Percentiles rank a stretch among this genome's conserved stretches.
Conservation (phyloP, 1,140 invertebrate species). For the Sarcophaga bullata region DNA sequence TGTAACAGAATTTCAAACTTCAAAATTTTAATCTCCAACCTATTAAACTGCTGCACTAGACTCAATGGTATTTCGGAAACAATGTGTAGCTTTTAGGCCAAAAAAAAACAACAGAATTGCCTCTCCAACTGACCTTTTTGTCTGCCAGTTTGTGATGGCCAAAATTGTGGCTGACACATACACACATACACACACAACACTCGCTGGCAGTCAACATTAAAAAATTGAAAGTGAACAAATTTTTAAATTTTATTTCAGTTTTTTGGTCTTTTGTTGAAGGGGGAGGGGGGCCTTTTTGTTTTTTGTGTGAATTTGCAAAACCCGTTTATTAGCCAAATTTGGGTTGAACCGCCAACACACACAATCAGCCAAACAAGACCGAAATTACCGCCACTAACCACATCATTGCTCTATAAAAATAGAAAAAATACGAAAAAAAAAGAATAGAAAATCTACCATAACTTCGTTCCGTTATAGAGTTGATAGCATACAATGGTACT, state of each 20-base stretch:
- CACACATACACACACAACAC: too few species aligned
- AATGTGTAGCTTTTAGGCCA: constrained; percentile 7
- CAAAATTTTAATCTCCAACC: constrained; percentile 36
- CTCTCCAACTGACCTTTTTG: background rate
- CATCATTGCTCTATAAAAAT: constrained; percentile 24
- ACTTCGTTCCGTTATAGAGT: background rate
- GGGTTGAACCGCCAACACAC: constrained; percentile 35
- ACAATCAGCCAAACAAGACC: background rate
- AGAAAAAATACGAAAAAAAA: constrained; percentile 9
- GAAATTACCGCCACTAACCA: constrained; percentile 23
- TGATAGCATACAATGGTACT: too few species aligned
- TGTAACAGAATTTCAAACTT: background rate
- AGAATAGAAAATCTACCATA: background rate
- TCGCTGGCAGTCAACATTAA: background rate
- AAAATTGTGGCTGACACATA: background rate
- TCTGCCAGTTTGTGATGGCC: background rate
- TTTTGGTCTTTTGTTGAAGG: constrained; percentile 11
- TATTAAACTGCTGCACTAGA: constrained; percentile 33
- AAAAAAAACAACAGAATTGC: background rate
- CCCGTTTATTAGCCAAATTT: constrained; percentile 39
- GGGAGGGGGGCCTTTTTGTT: background rate
- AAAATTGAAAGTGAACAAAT: constrained; percentile 37
- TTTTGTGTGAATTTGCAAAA: constrained; percentile 38
- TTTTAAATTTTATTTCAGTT: constrained; percentile 8
- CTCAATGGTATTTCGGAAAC: background rate